These are phyloP conservation scores for Arrhamphus sclerolepis DNA, from an alignment of 2,797 vertebrate species.

Conservation along the genomic window DNA sequence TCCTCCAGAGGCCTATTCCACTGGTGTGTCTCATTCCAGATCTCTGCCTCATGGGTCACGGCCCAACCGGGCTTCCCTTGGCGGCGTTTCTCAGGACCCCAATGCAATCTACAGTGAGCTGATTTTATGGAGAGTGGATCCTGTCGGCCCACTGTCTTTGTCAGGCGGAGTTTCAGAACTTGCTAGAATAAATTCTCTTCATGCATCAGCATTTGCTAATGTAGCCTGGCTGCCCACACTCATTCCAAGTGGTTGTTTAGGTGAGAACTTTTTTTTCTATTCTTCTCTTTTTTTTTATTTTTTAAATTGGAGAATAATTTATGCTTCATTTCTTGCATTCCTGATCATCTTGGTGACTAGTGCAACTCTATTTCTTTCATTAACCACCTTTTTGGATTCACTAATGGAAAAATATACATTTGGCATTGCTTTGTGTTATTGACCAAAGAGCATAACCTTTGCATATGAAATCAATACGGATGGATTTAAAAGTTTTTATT, in stretches of 20 bases:
- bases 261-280: slow-evolving; percentile 75
- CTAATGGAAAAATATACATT: slow-evolving; percentile 2
- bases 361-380: neutral
- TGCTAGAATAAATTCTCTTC: slow-evolving; percentile 96
- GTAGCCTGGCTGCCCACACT: slow-evolving; percentile 96
- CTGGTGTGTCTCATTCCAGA: slow-evolving; percentile 30
- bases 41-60: slow-evolving; percentile 54
- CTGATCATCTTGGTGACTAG: neutral
- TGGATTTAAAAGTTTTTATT: too few relatives aligned
- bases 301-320: neutral
- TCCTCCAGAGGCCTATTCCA: slow-evolving; percentile 38
- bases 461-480: too few relatives aligned
- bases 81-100: slow-evolving; percentile 86
- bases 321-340: too few relatives aligned
- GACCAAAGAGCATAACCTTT: neutral
- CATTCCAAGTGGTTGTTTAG: slow-evolving; percentile 96
- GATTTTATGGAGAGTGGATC: slow-evolving; percentile 97
- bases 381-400: slow-evolving; percentile 9
- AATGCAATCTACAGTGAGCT: slow-evolving; percentile 95
- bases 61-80: slow-evolving; percentile 69
- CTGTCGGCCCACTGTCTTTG: slow-evolving; percentile 94
- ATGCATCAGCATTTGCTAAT: slow-evolving; percentile 95
- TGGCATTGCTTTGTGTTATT: neutral
- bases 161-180: slow-evolving; percentile 98
- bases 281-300: neutral